Conservation (phyloP, 1,140 invertebrate genomes). For the Atta colombica region DNA sequence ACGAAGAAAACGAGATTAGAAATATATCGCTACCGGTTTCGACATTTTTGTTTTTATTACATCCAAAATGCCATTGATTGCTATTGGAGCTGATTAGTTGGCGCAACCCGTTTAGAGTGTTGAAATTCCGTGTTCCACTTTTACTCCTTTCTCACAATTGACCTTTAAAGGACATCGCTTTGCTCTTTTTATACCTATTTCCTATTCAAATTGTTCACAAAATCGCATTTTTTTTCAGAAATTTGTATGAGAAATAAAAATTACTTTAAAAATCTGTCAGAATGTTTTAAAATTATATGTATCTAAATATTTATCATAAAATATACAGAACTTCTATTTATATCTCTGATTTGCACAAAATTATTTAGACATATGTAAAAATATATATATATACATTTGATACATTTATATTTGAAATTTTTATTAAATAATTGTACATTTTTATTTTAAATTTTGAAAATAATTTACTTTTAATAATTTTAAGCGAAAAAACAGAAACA, state of each 20-base stretch:
- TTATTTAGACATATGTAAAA: not conserved
- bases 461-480: slow-evolving; percentile 66
- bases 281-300: not conserved
- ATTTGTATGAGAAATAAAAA: not conserved
- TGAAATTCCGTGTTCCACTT: slow-evolving; percentile 60
- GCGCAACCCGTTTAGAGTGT: not conserved
- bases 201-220: not conserved
- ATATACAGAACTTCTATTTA: not conserved
- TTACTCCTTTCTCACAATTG: slow-evolving; percentile 29
- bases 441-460: slow-evolving; percentile 23
- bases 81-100: not conserved
- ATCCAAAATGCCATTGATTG: not conserved
- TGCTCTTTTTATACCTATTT: not conserved
- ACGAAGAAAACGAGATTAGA: not conserved
- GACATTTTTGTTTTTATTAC: slow-evolving; percentile 22
- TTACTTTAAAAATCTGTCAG: not conserved
- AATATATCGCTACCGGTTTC: slow-evolving; percentile 21
- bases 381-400: not conserved
- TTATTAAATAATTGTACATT: slow-evolving; percentile 7
- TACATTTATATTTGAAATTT: not conserved
- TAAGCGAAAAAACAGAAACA: slow-evolving; percentile 74
- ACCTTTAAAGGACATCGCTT: slow-evolving; percentile 80
- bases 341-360: not conserved
- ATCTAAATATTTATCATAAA: not conserved
- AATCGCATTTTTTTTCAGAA: slow-evolving; percentile 8